Percentiles rank a stretch among this genome's conserved stretches.
phyloP scores from a whole-genome alignment of 1,140 invertebrate genomes.

The Platyscapa corneri region DNA sequence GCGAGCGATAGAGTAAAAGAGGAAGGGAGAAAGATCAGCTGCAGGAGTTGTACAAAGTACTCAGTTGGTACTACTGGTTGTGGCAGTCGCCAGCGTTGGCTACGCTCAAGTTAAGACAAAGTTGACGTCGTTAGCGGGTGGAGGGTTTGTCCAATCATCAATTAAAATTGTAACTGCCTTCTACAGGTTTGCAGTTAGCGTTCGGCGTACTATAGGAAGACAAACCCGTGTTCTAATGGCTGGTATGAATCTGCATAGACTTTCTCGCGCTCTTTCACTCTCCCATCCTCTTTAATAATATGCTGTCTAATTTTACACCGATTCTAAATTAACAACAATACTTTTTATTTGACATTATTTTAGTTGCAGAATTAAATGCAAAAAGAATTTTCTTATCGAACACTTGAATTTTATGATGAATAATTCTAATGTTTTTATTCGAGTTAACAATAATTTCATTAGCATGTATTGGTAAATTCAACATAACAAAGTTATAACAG shows the following conservation, averaged over 20 bases:
- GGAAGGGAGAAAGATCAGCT: conserved; percentile 27
- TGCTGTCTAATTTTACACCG: neutral
- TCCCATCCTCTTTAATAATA: neutral
- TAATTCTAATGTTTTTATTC: too few relatives aligned
- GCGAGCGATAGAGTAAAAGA: neutral
- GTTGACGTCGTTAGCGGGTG: conserved; percentile 43
- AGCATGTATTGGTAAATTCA: too few relatives aligned
- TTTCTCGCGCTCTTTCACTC: neutral
- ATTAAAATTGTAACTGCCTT: conserved; percentile 46
- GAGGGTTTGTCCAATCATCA: conserved; percentile 42
- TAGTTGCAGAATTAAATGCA: too few relatives aligned
- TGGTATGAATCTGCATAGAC: neutral
- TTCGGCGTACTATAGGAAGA: neutral
- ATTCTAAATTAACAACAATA: too few relatives aligned
- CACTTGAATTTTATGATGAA: too few relatives aligned
- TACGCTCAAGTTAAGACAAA: conserved; percentile 35
- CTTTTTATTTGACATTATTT: too few relatives aligned
- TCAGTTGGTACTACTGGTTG: conserved; percentile 14
- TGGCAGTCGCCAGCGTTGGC: neutral
- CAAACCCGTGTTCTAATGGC: conserved; percentile 9
- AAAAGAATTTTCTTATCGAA: too few relatives aligned
- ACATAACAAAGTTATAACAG: too few relatives aligned
- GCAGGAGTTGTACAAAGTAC: conserved; percentile 43
- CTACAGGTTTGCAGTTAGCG: conserved; percentile 30
- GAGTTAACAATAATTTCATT: too few relatives aligned